A percentile compares a stretch with the other conserved stretches of the same genome.
Conservation (phyloP, 64 coral and sea anemone species). For the Montipora cactus region DNA sequence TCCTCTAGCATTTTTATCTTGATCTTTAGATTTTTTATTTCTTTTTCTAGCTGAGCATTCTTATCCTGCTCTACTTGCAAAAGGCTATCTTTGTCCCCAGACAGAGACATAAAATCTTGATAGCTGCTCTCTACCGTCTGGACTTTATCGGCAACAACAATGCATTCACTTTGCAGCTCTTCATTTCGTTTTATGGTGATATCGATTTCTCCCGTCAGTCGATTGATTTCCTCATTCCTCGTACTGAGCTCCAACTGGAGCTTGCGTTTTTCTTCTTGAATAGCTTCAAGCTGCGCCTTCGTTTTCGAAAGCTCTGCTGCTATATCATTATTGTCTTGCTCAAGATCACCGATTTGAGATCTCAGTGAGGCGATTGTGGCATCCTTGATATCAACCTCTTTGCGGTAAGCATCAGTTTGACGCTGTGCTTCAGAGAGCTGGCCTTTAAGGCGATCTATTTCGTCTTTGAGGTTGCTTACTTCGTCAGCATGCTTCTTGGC, state of each 20-base stretch:
- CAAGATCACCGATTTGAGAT: conserved; percentile 67
- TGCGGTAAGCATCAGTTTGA: conserved; percentile 69
- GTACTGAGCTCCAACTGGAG: conserved; percentile 61
- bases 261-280: conserved; percentile 77
- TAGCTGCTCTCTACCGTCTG: conserved; percentile 81
- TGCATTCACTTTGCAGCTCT: conserved; percentile 82
- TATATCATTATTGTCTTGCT: conserved; percentile 84
- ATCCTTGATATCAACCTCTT: conserved; percentile 80
- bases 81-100: conserved; percentile 54
- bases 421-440: conserved; percentile 78
- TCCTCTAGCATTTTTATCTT: conserved; percentile 82
- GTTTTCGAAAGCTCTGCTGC: conserved; percentile 78
- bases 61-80: conserved; percentile 81
- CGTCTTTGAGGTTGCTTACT: conserved; percentile 85
- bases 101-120: conserved; percentile 73
- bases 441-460: conserved; percentile 79
- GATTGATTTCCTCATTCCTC: conserved; percentile 85
- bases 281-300: conserved; percentile 71
- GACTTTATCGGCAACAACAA: conserved; percentile 78
- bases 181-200: conserved; percentile 73
- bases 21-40: conserved; percentile 52
- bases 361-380: conserved; percentile 75
- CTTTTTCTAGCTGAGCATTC: conserved; percentile 72
- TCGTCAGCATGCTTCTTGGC: conserved; percentile 77
- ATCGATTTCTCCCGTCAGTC: conserved; percentile 78